Evolutionary conservation across 1,140 invertebrate species (phyloP), one percentile per base, ranked within the genome.

Genomic region (Tetramorium alpestre): DNA sequence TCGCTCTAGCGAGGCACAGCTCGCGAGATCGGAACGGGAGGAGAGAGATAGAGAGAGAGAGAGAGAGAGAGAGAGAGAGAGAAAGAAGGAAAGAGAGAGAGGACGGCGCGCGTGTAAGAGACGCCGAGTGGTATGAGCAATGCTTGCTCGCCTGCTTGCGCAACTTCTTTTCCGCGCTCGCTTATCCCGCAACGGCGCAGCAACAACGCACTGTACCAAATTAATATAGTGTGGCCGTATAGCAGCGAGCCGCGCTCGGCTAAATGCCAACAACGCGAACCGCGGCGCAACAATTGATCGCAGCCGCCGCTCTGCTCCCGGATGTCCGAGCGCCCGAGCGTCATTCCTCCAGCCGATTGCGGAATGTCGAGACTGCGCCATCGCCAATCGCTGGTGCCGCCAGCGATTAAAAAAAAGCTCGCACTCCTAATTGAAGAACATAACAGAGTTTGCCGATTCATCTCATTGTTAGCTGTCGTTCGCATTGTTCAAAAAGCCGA

Each of bases 101-200:
- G 58, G 69, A 82, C 33, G 64, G 65, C 82, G 72, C 70, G 72
- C 82, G 82, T 85, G 60, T 77, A 33, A 62, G 64, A 25, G 64
- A 25, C 56, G 58, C 54, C 16, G 49, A 44, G 41, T 51, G 86
- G 87, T 78, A 86, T 38, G 87, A 88, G 87, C 75, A 81, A 70
- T 62, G 69, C 33, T 25, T 41, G 88, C 76, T 90, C 56, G 69
- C 33, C 11, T 90, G 89, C 41, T 25, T 91, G 89, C 89, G 89
- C 89, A 91, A 91, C 65, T 90, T 90, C 89, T 90, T 91, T 90
- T 91, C 89, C 89, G 89, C 77, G 81, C 85, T 87, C 64, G 87
- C 85, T 75, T 90, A 77, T 78, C 84, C 89, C 7, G 54, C 81
- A 90, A 81, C 87, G 41, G 72, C 49, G 58, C 76, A 13, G 60